These are phyloP conservation scores for Crotophaga sulcirostris DNA, from an alignment of 2,113 vertebrate species.

Conservation along the genomic window DNA sequence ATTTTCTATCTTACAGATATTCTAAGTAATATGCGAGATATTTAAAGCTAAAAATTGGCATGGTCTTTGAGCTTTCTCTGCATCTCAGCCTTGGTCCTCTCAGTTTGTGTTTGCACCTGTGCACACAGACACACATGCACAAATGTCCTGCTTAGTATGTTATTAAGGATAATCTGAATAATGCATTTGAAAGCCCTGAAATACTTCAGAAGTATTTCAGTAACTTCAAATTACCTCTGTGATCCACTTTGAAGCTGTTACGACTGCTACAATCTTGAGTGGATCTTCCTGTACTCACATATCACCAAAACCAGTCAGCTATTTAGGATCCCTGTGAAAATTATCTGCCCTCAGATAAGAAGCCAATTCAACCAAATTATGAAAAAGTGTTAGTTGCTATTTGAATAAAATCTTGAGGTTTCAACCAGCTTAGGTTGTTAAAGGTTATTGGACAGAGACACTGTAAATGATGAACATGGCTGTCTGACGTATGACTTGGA, in stretches of 20 bases:
- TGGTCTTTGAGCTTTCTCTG: not conserved
- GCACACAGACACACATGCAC: not conserved
- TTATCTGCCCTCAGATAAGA: not conserved
- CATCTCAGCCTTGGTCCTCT: not conserved
- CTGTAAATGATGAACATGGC: not conserved
- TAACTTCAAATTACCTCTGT: not conserved
- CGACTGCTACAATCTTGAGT: not conserved
- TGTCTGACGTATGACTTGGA: not conserved
- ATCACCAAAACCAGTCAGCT: not conserved
- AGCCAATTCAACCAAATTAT: not conserved
- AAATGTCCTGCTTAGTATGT: not conserved
- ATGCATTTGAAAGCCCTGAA: not conserved
- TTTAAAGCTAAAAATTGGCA: not conserved
- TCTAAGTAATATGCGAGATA: not conserved
- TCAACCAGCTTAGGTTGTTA: not conserved
- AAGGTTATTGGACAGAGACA: not conserved
- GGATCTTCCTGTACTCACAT: not conserved
- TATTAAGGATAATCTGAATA: not conserved
- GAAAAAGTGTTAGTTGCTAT: not conserved
- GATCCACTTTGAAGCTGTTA: not conserved
- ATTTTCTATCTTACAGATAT: not conserved
- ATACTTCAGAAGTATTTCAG: not conserved
- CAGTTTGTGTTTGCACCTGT: not conserved
- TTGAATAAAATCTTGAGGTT: not conserved
- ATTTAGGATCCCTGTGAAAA: not conserved